phyloP scores from a whole-genome alignment of 2,113 vertebrate species.

The Climacteris rufus region DNA sequence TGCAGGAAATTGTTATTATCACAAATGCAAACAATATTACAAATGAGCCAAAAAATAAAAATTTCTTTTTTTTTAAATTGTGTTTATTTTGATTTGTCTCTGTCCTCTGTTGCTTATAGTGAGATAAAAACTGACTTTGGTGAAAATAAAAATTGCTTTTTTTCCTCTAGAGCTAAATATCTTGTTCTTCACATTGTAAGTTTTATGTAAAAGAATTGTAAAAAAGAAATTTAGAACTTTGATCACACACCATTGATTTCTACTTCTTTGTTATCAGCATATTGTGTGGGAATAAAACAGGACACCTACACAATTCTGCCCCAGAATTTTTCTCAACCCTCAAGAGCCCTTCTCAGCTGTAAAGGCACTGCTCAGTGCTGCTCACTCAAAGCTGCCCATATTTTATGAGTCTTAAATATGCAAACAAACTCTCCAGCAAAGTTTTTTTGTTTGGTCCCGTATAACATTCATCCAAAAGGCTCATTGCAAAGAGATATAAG shows the following conservation, averaged over 20 bases:
- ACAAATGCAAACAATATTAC: conserved; percentile 77
- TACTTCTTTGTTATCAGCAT: not conserved
- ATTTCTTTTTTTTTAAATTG: conserved; percentile 81
- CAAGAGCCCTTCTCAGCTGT: not conserved
- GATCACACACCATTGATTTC: not conserved
- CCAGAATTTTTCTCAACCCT: not conserved
- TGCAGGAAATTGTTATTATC: conserved; percentile 85
- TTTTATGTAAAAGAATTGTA: not conserved
- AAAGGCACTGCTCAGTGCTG: not conserved
- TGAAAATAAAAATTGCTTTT: not conserved
- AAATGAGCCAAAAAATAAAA: conserved; percentile 92
- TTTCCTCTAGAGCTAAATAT: not conserved
- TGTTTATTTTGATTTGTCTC: conserved; percentile 75
- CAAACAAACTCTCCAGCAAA: not conserved
- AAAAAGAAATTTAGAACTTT: not conserved
- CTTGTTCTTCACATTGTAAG: conserved; percentile 21
- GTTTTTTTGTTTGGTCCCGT: not conserved
- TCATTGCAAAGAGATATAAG: not conserved
- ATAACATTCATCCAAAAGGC: not conserved
- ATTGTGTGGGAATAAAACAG: not conserved
- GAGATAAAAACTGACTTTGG: not conserved
- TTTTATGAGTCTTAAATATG: not conserved
- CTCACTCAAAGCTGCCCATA: not conserved
- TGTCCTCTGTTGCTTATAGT: conserved; percentile 39
- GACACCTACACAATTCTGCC: not conserved